These are phyloP conservation scores for Acheta domesticus DNA, from an alignment of 2,888 invertebrate genomes.

Conservation along the genomic window DNA sequence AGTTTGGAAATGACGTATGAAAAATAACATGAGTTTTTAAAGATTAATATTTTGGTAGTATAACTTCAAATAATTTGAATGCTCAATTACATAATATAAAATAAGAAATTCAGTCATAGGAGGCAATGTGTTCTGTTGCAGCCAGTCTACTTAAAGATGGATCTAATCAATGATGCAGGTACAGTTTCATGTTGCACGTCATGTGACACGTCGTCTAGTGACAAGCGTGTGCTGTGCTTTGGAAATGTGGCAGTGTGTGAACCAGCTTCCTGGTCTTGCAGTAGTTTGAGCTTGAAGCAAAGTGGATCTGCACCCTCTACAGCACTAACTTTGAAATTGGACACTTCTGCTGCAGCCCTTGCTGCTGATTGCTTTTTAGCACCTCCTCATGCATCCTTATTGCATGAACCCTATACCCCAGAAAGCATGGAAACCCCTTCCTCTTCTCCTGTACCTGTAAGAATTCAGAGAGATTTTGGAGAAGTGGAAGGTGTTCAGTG, in stretches of 20 bases:
- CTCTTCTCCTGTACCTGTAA: slow-evolving; percentile 49
- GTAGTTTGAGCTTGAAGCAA: not conserved
- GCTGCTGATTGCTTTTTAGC: slow-evolving; percentile 25
- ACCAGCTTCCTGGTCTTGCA: slow-evolving; percentile 5
- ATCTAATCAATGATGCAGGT: slow-evolving; percentile 73
- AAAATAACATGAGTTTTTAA: no score
- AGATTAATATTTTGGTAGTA: no score
- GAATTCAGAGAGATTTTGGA: slow-evolving; percentile 37
- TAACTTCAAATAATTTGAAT: no score
- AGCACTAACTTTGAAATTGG: slow-evolving; percentile 5
- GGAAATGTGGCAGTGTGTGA: not conserved
- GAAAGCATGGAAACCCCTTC: slow-evolving; percentile 76
- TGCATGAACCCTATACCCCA: slow-evolving; percentile 75
- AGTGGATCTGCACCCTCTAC: not conserved
- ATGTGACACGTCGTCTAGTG: not conserved
- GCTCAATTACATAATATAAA: no score
- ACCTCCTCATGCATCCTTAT: slow-evolving; percentile 48
- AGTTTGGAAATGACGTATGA: no score
- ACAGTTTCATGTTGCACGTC: slow-evolving; percentile 55
- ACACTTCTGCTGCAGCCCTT: slow-evolving; percentile 22
- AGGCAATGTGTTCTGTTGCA: slow-evolving; percentile 50
- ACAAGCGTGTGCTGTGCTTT: not conserved
- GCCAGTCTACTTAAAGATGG: slow-evolving; percentile 75
- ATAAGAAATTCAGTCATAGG: no score
- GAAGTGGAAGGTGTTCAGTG: not conserved